These are phyloP conservation scores for Conus canariensis DNA, from an alignment of 2,888 invertebrate species.

Conservation along the genomic window DNA sequence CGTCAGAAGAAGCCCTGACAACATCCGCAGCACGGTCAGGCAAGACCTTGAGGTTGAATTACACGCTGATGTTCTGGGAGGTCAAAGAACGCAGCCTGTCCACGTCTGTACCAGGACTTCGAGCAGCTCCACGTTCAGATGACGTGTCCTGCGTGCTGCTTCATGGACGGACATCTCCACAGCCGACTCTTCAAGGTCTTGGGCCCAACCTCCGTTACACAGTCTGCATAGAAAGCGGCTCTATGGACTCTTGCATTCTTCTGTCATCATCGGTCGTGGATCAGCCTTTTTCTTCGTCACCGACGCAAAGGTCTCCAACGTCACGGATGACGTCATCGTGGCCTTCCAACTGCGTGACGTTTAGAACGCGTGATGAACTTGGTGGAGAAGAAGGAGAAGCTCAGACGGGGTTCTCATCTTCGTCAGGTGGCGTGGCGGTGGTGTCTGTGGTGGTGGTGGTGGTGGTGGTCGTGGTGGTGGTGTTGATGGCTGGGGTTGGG, in stretches of 20 bases:
- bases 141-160: constrained; percentile 45
- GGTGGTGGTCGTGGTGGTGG: background rate
- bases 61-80: constrained; percentile 39
- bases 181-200: constrained; percentile 36
- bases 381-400: no score
- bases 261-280: constrained; percentile 10
- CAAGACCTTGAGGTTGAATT: background rate
- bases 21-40: no score
- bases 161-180: constrained; percentile 37
- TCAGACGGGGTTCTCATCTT: background rate
- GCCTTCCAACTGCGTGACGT: constrained; percentile 40
- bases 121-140: background rate
- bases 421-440: background rate
- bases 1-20: background rate
- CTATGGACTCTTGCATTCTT: constrained; percentile 48
- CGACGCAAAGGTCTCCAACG: background rate
- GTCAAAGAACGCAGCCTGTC: background rate
- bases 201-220: constrained; percentile 37
- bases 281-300: background rate
- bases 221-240: constrained; percentile 49
- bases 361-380: background rate
- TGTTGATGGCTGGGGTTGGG: background rate
- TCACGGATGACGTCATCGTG: background rate
- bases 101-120: background rate
- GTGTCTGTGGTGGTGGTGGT: background rate